Evolutionary conservation across 2,888 invertebrate genomes (phyloP).

Genomic region (Oscheius myriophilus): DNA sequence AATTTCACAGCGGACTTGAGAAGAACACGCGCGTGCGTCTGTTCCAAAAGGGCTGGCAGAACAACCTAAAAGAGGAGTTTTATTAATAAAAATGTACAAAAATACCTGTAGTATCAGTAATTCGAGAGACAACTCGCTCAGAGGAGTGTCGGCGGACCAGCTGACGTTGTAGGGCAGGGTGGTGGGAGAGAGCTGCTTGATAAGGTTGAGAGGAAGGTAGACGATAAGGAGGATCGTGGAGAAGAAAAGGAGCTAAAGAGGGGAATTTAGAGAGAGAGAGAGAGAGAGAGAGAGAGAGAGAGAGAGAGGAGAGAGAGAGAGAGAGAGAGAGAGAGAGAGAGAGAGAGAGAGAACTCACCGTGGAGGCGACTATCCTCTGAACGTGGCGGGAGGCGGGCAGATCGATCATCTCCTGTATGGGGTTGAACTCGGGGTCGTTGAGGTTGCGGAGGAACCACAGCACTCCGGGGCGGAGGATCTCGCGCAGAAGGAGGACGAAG

Average conservation of each 20-base stretch:
- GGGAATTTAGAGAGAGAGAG: not conserved
- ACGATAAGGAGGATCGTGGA: slow-evolving; percentile 93
- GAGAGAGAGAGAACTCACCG: slow-evolving; percentile 75
- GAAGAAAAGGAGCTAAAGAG: slow-evolving; percentile 78
- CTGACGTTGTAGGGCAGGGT: slow-evolving; percentile 94
- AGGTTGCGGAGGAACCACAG: slow-evolving; percentile 97
- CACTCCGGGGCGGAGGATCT: slow-evolving; percentile 89
- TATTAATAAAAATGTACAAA: not conserved
- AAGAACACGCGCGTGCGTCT: slow-evolving; percentile 94
- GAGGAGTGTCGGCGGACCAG: slow-evolving; percentile 76
- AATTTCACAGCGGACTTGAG: slow-evolving; percentile 83
- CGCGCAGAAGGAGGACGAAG: slow-evolving; percentile 88
- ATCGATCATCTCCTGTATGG: slow-evolving; percentile 98
- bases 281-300: not conserved
- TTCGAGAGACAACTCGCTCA: slow-evolving; percentile 93
- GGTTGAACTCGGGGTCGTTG: slow-evolving; percentile 98
- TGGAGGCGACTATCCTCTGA: slow-evolving; percentile 88
- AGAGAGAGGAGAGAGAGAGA: slow-evolving; percentile 71
- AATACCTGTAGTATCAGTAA: slow-evolving; percentile 79
- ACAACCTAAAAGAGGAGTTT: slow-evolving; percentile 77
- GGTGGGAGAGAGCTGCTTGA: slow-evolving; percentile 83
- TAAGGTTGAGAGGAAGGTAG: slow-evolving; percentile 89
- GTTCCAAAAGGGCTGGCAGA: slow-evolving; percentile 92
- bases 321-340: not conserved
- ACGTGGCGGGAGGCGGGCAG: slow-evolving; percentile 90